Conservation (phyloP, 2,888 invertebrate species). For the Drosophila austrosaltans region DNA sequence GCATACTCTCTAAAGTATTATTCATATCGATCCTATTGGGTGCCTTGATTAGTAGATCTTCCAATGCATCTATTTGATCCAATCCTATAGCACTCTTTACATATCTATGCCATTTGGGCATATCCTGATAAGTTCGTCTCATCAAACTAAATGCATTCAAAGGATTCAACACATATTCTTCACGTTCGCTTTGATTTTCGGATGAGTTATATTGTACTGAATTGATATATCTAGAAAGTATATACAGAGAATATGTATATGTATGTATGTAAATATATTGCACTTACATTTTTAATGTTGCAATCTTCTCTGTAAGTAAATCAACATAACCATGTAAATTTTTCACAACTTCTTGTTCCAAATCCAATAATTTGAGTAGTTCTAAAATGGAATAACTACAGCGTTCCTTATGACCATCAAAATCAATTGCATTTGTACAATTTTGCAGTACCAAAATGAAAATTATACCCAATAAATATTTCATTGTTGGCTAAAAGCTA, state of each 20-base stretch:
- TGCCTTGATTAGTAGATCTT: constrained; percentile 7
- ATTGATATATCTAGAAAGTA: constrained; percentile 14
- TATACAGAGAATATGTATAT: background rate
- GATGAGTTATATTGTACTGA: constrained; percentile 4
- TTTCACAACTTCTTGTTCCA: constrained; percentile 10
- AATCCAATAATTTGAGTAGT: constrained; percentile 12
- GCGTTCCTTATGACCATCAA: background rate
- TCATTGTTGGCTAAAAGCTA: background rate
- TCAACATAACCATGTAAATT: constrained; percentile 19
- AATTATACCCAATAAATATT: background rate
- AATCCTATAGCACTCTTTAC: background rate
- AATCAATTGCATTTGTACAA: no score
- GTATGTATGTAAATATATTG: background rate
- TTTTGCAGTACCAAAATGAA: background rate
- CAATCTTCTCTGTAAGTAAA: constrained; percentile 25
- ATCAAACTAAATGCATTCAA: constrained; percentile 38
- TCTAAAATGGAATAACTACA: background rate
- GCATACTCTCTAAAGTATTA: constrained; percentile 22
- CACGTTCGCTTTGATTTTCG: constrained; percentile 17
- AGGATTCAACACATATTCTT: constrained; percentile 38
- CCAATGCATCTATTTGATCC: background rate
- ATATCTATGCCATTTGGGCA: constrained; percentile 34
- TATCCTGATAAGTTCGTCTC: constrained; percentile 33
- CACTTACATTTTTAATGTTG: constrained; percentile 27
- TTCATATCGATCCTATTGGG: constrained; percentile 20